Conservation (phyloP, 2,797 vertebrate genomes). For the Hypotaenidia philippensis region DNA sequence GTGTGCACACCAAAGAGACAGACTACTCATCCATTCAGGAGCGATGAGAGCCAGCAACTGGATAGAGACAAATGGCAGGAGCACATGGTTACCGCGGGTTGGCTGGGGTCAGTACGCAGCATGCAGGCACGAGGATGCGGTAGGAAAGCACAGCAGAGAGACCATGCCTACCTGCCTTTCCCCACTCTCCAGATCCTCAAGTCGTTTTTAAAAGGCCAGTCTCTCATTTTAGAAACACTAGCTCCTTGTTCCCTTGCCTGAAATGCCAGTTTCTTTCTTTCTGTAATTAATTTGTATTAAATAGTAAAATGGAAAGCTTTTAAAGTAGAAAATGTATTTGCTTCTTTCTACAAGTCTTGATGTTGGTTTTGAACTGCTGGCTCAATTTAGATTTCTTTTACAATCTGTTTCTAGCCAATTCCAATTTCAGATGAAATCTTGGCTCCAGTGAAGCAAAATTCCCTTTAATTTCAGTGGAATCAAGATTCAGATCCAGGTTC, state of each 20-base stretch:
- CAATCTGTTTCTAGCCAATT: constrained; percentile 40
- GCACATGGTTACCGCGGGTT: fast-evolving
- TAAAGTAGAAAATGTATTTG: not conserved
- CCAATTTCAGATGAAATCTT: constrained; percentile 48
- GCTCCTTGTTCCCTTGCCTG: not conserved
- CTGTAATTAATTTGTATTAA: not conserved
- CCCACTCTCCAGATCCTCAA: not conserved
- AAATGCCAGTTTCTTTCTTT: not conserved
- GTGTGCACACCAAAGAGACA: not conserved
- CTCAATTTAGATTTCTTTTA: constrained; percentile 41
- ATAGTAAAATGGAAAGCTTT: not conserved
- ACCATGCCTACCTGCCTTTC: not conserved
- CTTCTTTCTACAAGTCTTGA: not conserved
- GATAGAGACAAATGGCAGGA: not conserved
- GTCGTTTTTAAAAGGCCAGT: not conserved
- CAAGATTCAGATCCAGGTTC: constrained; percentile 32
- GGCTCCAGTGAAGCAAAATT: constrained; percentile 38
- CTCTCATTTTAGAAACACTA: not conserved
- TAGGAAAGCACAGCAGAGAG: not conserved
- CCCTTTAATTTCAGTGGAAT: constrained; percentile 43
- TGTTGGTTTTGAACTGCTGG: constrained; percentile 21
- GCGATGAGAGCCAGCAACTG: not conserved
- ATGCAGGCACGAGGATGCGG: not conserved
- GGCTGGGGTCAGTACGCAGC: not conserved
- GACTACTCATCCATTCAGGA: not conserved